A percentile compares a stretch with the other conserved stretches of the same genome.
phyloP scores from a whole-genome alignment of 1,140 invertebrate genomes.

The Drosophila neocordata region DNA sequence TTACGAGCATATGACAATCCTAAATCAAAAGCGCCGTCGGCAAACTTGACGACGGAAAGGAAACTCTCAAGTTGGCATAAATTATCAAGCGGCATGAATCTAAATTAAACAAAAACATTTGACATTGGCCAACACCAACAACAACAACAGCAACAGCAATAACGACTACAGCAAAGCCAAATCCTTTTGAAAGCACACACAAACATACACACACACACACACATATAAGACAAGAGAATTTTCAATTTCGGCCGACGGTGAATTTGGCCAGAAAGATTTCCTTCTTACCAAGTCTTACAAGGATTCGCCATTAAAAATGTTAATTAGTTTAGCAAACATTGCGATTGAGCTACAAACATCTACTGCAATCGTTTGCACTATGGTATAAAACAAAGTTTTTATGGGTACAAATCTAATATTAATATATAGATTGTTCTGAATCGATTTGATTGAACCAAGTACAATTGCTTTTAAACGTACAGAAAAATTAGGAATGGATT shows the following conservation, averaged over 20 bases:
- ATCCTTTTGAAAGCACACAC: slow-evolving; percentile 69
- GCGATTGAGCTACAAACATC: slow-evolving; percentile 44
- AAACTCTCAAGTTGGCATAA: slow-evolving; percentile 62
- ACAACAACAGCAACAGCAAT: background rate
- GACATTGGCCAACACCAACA: slow-evolving; percentile 52
- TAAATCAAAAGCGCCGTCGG: slow-evolving; percentile 70
- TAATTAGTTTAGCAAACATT: slow-evolving; percentile 75
- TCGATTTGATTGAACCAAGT: no score
- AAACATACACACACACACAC: slow-evolving; percentile 51
- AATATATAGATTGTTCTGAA: no score
- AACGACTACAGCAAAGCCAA: slow-evolving; percentile 21
- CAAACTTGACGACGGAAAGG: slow-evolving; percentile 36
- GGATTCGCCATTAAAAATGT: slow-evolving; percentile 80
- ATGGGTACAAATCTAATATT: no score
- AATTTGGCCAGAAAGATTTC: slow-evolving; percentile 30
- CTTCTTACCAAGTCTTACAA: slow-evolving; percentile 52
- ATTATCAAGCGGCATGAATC: slow-evolving; percentile 64
- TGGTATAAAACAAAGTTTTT: background rate
- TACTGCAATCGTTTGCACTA: slow-evolving; percentile 24
- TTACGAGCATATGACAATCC: slow-evolving; percentile 59
- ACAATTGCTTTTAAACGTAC: no score
- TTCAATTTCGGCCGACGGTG: slow-evolving; percentile 18
- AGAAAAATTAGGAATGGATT: no score
- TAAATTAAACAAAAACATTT: slow-evolving; percentile 81
- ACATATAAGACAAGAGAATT: slow-evolving; percentile 20